Conservation (phyloP, 2,797 vertebrate genomes). For the Sebastes taczanowskii region DNA sequence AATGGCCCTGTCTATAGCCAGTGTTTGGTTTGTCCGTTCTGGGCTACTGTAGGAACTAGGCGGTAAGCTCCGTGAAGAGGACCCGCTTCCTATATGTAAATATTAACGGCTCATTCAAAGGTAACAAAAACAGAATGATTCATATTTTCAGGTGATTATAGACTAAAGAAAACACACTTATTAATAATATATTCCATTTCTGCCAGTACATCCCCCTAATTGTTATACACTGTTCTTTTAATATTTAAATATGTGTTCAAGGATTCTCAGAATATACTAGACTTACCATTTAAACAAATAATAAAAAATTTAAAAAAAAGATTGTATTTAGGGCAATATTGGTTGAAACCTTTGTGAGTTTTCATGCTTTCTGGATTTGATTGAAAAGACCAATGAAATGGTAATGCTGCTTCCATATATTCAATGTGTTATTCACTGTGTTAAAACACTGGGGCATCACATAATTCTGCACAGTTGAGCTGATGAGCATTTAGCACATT, state of each 20-base stretch:
- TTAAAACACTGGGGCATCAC: background rate
- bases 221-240: too few species aligned
- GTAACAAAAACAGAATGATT: background rate
- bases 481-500: constrained; percentile 38
- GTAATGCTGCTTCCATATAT: background rate
- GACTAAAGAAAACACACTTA: background rate
- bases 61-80: background rate
- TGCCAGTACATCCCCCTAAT: too few species aligned
- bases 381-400: background rate
- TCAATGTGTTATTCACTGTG: background rate
- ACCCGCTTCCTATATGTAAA: too few species aligned
- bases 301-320: background rate
- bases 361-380: background rate
- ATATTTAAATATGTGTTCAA: background rate
- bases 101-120: background rate
- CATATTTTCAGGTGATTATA: background rate
- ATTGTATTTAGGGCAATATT: background rate
- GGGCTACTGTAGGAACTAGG: background rate
- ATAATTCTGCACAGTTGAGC: constrained; percentile 15
- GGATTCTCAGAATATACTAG: background rate
- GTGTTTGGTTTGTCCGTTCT: too few species aligned
- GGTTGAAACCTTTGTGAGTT: background rate
- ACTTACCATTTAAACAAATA: background rate
- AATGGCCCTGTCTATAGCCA: too few species aligned
- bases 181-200: too few species aligned